Evolutionary conservation across 2,888 invertebrate species (phyloP), one percentile per base, ranked within the genome.

Genomic region (Adelognathus sp.): DNA sequence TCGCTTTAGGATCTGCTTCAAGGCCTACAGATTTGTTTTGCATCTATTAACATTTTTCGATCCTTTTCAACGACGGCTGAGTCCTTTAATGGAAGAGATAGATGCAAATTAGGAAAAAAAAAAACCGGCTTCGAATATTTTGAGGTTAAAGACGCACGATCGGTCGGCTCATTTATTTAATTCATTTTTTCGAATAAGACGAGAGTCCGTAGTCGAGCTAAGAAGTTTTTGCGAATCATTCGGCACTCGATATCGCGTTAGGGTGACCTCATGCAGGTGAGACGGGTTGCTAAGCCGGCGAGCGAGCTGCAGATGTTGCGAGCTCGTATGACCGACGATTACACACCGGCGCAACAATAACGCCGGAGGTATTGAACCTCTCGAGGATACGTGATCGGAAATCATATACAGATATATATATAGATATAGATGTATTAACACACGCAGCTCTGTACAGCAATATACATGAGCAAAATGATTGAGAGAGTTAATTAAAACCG

Each of bases 211-310:
- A 18, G 46, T 46, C 3, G 11, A 7, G 2, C 46, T 21, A 14
- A 3, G 11, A 21, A 21, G 21, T 3, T 3, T n/a, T 39, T 39
- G 36, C n/a, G n/a, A 11, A n/a, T 39, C 11, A 39, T 39, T 39
- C 36, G 36, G 36, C 36, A 39, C 36, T 39, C 4, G 36, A 5
- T n/a, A 3, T n/a, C 1, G 9, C 46, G 44, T 44, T 64, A 33
- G 27, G 44, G 31, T 46, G 44, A 64, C 63, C 44, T 64, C 46
- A 31, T 5, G 14, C 61, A 61, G 61, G 61, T 61, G 61, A 61
- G 44, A 29, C 61, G 29, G 61, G 61, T 61, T 61, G 61, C 61
- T 11, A 39, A 39, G 39, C 60, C 36, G 39, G 24, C 21, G 7
- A 33, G 33, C 16, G 60, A 24, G 21, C 54, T 9, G 54, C 54